Conservation (phyloP, 37 sponge, comb jelly and placozoan species). For the Ephydatia muelleri region DNA sequence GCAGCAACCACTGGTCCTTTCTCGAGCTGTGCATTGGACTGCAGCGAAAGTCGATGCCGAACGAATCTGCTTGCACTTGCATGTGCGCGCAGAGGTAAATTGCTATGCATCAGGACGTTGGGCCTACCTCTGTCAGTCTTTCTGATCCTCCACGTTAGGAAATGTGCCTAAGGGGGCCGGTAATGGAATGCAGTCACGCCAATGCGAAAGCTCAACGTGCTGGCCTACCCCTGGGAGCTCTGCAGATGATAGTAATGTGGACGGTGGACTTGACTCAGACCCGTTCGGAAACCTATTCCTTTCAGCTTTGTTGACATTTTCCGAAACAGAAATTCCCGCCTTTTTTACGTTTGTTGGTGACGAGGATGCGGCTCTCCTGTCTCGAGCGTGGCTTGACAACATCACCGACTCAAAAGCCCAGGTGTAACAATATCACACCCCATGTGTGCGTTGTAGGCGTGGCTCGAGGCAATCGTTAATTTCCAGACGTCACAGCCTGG, state of each 20-base stretch:
- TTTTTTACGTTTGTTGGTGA: not conserved
- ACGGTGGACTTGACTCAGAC: not conserved
- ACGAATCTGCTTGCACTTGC: not conserved
- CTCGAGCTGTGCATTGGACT: conserved; percentile 51
- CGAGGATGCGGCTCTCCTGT: not conserved
- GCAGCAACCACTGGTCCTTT: conserved; percentile 33
- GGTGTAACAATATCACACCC: not conserved
- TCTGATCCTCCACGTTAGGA: not conserved
- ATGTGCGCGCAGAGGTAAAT: not conserved
- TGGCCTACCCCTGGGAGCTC: not conserved
- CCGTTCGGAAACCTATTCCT: not conserved
- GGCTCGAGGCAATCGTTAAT: not conserved
- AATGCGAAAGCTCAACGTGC: not conserved
- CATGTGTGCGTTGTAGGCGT: not conserved
- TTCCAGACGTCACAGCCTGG: not conserved
- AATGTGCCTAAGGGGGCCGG: not conserved
- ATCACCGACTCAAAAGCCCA: too few species aligned
- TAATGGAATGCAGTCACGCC: not conserved
- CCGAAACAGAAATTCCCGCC: too few species aligned
- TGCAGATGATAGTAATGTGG: not conserved
- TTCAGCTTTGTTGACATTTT: not conserved
- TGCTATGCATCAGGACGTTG: not conserved
- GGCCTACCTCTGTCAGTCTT: not conserved
- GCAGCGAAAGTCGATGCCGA: not conserved
- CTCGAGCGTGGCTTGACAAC: not conserved